These are phyloP conservation scores for Pherbina coryleti DNA, from an alignment of 2,888 invertebrate genomes.

Conservation along the genomic window DNA sequence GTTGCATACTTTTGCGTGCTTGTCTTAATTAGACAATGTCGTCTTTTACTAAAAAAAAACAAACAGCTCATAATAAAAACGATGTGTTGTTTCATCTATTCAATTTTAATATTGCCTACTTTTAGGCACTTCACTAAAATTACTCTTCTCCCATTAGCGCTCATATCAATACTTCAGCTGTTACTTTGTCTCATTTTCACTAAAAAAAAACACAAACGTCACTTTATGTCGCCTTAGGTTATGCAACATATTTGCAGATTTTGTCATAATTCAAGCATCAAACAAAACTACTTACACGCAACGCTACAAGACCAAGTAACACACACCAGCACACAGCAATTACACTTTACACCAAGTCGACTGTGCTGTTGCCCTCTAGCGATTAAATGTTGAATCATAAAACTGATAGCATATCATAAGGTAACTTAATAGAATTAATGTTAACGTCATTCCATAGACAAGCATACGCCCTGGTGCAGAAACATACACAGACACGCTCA, in stretches of 20 bases:
- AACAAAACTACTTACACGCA: neutral
- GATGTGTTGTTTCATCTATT: no score
- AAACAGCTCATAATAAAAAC: no score
- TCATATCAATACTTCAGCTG: neutral
- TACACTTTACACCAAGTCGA: neutral
- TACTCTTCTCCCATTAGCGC: neutral
- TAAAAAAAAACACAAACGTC: no score
- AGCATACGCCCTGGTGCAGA: neutral
- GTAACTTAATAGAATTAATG: constrained; percentile 27
- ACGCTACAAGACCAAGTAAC: neutral
- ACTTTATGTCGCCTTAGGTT: no score
- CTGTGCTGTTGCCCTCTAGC: constrained; percentile 21
- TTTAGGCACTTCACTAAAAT: neutral
- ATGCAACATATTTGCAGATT: no score
- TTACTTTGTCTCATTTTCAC: no score
- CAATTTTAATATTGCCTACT: neutral
- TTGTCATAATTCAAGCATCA: neutral
- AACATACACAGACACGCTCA: neutral
- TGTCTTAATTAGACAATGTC: neutral
- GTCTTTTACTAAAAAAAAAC: no score
- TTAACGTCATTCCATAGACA: constrained; percentile 3
- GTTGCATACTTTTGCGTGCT: constrained; percentile 4
- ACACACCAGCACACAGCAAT: neutral
- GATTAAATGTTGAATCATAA: constrained; percentile 7
- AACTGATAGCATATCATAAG: constrained; percentile 6